Percentiles rank a stretch among this genome's conserved stretches.
Evolutionary conservation across 2,113 vertebrate genomes (phyloP).

Genomic region (Tragelaphus buxtoni): DNA sequence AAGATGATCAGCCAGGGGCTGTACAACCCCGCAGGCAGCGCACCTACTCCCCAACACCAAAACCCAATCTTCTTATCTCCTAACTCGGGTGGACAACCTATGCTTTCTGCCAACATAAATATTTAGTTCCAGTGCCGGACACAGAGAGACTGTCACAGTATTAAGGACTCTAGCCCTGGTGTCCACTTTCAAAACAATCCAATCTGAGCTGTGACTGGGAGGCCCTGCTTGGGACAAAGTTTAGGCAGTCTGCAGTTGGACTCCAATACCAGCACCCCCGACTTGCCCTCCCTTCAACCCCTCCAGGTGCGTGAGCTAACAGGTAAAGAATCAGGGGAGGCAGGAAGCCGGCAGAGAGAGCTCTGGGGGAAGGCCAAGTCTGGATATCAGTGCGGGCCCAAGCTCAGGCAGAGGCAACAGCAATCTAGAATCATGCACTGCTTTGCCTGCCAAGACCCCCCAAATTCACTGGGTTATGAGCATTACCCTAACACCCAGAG

Average conservation of each 20-base stretch:
- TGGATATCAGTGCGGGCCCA: neutral
- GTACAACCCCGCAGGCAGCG: neutral
- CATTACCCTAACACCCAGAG: neutral
- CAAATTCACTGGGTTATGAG: neutral
- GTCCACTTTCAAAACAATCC: slow-evolving; percentile 70
- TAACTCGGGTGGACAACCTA: slow-evolving; percentile 56
- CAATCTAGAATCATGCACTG: neutral
- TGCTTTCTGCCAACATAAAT: slow-evolving; percentile 77
- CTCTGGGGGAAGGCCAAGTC: neutral
- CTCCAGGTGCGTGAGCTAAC: neutral
- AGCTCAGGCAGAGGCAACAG: neutral
- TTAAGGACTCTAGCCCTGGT: slow-evolving; percentile 64
- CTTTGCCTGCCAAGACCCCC: neutral
- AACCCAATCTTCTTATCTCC: slow-evolving; percentile 60
- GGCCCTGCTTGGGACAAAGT: slow-evolving; percentile 1
- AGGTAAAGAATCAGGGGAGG: neutral
- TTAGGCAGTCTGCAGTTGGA: neutral
- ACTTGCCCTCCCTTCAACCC: neutral
- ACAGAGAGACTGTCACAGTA: slow-evolving; percentile 54
- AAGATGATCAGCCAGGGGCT: neutral
- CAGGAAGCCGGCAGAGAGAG: neutral
- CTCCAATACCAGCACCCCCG: neutral
- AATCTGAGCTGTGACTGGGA: neutral
- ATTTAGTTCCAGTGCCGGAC: slow-evolving; percentile 67
- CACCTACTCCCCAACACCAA: neutral